phyloP scores from a whole-genome alignment of 1,140 invertebrate species.

The Phocides pigmalion region DNA sequence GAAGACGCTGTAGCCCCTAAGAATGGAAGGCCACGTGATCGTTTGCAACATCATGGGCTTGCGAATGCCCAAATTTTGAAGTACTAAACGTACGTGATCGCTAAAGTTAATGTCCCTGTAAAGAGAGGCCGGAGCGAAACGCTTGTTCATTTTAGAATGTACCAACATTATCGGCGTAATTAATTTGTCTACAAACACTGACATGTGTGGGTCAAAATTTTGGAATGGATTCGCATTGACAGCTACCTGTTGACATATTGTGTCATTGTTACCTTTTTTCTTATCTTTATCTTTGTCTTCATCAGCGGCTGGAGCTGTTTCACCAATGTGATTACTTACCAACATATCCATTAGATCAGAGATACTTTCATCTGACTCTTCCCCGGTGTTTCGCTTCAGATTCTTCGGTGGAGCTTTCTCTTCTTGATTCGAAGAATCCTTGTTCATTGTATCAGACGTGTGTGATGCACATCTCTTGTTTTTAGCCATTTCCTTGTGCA shows the following conservation, averaged over 20 bases:
- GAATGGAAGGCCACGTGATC: constrained; percentile 77
- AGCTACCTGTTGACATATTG: neutral
- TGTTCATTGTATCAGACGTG: constrained; percentile 39
- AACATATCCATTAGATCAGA: constrained; percentile 34
- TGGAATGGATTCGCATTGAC: constrained; percentile 64
- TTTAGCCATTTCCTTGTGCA: constrained; percentile 34
- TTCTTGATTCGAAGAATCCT: constrained; percentile 39
- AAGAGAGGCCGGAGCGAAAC: constrained; percentile 52
- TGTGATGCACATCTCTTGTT: constrained; percentile 4
- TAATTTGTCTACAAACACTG: constrained; percentile 69
- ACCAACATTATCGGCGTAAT: constrained; percentile 67
- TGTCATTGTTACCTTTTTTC: neutral
- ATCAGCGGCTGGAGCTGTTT: no score
- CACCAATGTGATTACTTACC: neutral
- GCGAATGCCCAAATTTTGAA: constrained; percentile 56
- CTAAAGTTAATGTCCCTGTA: constrained; percentile 65
- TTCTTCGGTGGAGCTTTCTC: constrained; percentile 13
- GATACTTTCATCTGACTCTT: constrained; percentile 42
- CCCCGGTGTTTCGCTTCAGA: neutral
- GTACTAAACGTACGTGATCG: constrained; percentile 50
- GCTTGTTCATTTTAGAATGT: constrained; percentile 65
- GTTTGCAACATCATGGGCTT: constrained; percentile 72
- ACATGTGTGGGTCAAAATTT: constrained; percentile 60
- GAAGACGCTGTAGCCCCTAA: constrained; percentile 76
- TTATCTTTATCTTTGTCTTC: neutral